Evolutionary conservation across 1,140 invertebrate species (phyloP).

Genomic region (Brachionus manjavacas): DNA sequence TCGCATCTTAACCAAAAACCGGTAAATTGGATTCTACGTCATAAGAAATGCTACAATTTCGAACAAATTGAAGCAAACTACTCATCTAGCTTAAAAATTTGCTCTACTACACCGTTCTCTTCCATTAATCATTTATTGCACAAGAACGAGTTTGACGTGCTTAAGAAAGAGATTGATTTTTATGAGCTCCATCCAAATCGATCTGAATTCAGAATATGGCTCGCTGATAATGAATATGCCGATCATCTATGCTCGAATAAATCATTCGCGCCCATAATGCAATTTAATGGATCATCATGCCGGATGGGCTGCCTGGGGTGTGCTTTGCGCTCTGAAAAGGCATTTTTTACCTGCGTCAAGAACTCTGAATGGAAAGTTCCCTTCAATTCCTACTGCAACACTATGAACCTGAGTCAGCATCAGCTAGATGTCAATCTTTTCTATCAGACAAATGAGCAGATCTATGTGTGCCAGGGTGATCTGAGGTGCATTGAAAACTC

Average conservation of each 20-base stretch:
- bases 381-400: slow-evolving; percentile 31
- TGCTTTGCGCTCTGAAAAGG: background rate
- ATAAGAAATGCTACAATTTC: slow-evolving; percentile 37
- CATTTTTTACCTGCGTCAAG: background rate
- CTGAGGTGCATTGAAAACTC: background rate
- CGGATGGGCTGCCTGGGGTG: background rate
- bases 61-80: background rate
- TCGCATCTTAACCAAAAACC: slow-evolving; percentile 14
- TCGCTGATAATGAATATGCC: slow-evolving; percentile 33
- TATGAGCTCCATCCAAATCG: background rate
- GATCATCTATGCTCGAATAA: slow-evolving; percentile 22
- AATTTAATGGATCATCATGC: background rate
- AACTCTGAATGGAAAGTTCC: slow-evolving; percentile 16
- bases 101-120: background rate
- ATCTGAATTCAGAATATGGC: background rate
- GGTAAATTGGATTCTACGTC: slow-evolving; percentile 22
- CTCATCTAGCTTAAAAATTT: background rate
- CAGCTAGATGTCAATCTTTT: background rate
- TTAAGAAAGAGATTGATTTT: slow-evolving; percentile 18
- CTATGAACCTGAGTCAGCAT: background rate
- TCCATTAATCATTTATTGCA: slow-evolving; percentile 22
- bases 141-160: slow-evolving; percentile 24
- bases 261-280: background rate
- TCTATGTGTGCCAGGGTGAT: slow-evolving; percentile 1
- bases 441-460: background rate